These are phyloP conservation scores for Nomada goodeniana DNA, from an alignment of 2,888 invertebrate genomes.

Conservation along the genomic window DNA sequence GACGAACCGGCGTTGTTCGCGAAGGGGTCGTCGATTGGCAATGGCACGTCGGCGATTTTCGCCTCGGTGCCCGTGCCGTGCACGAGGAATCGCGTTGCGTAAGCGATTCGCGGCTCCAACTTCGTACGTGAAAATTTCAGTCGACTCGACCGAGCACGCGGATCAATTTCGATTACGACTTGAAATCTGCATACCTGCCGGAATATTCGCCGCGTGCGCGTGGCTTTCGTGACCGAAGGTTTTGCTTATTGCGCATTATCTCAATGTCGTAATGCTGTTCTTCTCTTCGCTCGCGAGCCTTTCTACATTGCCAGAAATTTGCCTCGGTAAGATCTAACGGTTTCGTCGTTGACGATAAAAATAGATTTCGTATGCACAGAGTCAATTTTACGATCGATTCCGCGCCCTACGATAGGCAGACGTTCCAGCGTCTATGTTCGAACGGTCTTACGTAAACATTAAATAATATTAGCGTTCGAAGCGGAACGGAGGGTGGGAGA, in stretches of 20 bases:
- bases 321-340: background rate
- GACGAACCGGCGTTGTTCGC: slow-evolving; percentile 1
- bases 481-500: background rate
- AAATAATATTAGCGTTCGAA: slow-evolving; percentile 41
- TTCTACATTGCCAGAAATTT: background rate
- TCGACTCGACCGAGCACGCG: background rate
- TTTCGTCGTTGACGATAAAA: slow-evolving; percentile 11
- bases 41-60: background rate
- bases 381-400: slow-evolving; percentile 48
- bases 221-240: slow-evolving; percentile 20
- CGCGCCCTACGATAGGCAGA: slow-evolving; percentile 30
- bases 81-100: slow-evolving; percentile 23
- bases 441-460: slow-evolving; percentile 49
- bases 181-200: slow-evolving; percentile 13
- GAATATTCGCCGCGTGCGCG: background rate
- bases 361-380: slow-evolving; percentile 35
- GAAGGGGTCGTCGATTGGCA: background rate
- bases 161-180: slow-evolving; percentile 30
- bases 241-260: slow-evolving; percentile 6
- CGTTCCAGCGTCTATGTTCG: slow-evolving; percentile 20
- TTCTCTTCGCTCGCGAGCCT: background rate
- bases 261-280: background rate
- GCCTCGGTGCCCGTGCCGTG: background rate
- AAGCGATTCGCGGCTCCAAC: background rate
- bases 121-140: slow-evolving; percentile 2